Base-by-base conservation (phyloP, 2,113 vertebrate genomes). In the Ophiodon elongatus region DNA sequence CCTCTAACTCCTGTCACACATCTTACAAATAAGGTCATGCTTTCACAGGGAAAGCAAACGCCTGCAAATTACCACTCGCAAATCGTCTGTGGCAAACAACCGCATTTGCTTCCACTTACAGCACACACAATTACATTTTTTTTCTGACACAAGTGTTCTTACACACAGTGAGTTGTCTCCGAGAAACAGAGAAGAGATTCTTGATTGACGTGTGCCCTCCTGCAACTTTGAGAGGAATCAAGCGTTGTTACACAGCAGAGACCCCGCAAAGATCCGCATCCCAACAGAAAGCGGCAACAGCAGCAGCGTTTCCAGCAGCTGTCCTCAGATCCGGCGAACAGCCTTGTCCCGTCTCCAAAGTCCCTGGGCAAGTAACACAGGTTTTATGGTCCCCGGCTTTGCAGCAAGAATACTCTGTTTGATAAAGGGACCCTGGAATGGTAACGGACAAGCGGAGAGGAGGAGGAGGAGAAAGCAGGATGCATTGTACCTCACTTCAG, bases 401-500 rank as follows among this genome's bases (percentile, higher is more conserved):
- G 85, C 72, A 77, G 80, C 86, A 76, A 80, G 54, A 85, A 59
- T 2, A 79, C 81, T 76, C 85, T 65, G 77, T 79, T 73, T 80
- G 91, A 89, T 83, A 45, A 81, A 83, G 74, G 57, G 64, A 91
- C 60, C 65, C 65, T 76, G 74, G 54, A 85, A 86, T 59, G 67
- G 80, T n/a, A 64, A 76, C 21, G 71, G 85, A 86, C 54, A 75
- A 79, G 83, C 65, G 31, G 74, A 82, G 79, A 83, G 80, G 70
- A 85, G 76, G 79, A 82, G 43, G 73, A 62, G 41, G 66, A 47
- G 70, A 76, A 27, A 73, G 85, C 86, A 88, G 87, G 83, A 93
- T 83, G 88, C 94, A 93, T 92, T 85, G 91, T 90, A 78, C 84
- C 91, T 93, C 89, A 85, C 83, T 89, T 87, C 83, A 88, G 77